A percentile compares a stretch with the other conserved stretches of the same genome.
phyloP scores from a whole-genome alignment of 2,113 vertebrate genomes.

The Cottus gobio region DNA sequence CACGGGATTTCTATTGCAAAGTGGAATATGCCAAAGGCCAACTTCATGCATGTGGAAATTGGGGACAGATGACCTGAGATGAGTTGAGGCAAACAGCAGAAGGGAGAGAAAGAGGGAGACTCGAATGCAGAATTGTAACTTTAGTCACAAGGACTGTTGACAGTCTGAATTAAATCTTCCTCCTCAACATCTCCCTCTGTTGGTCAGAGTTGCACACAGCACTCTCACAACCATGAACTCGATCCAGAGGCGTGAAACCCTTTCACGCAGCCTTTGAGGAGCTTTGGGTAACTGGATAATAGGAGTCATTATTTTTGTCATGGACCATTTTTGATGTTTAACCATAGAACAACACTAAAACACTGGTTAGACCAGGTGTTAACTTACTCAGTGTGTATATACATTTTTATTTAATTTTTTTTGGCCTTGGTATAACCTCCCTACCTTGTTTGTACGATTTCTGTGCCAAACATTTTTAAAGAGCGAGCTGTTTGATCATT shows the following conservation, averaged over 20 bases:
- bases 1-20: conserved; percentile 21
- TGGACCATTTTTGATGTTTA: conserved; percentile 49
- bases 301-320: conserved; percentile 48
- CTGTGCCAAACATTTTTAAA: conserved; percentile 59
- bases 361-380: conserved; percentile 59
- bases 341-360: conserved; percentile 74
- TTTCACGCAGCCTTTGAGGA: conserved; percentile 15
- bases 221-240: conserved; percentile 11
- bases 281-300: conserved; percentile 33
- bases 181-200: conserved; percentile 39
- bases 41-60: conserved; percentile 22
- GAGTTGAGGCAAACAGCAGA: neutral
- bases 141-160: conserved; percentile 5
- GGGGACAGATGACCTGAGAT: neutral
- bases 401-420: conserved; percentile 69
- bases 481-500: conserved; percentile 64
- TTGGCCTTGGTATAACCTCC: conserved; percentile 55
- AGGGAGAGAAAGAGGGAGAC: conserved; percentile 1
- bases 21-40: conserved; percentile 37
- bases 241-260: conserved; percentile 3
- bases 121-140: conserved; percentile 10
- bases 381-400: conserved; percentile 68
- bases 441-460: conserved; percentile 61
- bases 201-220: conserved; percentile 36
- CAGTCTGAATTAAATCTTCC: conserved; percentile 1